These are phyloP conservation scores for Rotaria magnacalcarata DNA, from an alignment of 2,888 invertebrate species.

Conservation along the genomic window DNA sequence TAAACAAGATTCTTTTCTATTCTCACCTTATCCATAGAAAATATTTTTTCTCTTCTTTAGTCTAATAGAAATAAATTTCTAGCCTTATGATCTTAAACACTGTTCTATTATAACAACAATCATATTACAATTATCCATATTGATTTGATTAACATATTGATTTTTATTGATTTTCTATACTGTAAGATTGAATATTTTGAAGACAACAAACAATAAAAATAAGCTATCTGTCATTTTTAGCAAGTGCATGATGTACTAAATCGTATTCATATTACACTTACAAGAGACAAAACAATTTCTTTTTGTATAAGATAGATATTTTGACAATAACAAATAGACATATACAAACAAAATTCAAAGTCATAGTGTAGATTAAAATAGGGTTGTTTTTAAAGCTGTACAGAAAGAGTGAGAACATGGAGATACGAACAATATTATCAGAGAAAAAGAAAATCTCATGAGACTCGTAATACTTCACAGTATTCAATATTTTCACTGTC, in stretches of 20 bases:
- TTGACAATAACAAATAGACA: neutral
- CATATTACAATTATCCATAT: neutral
- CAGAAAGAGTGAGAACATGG: neutral
- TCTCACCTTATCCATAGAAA: too few relatives aligned
- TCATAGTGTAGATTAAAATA: neutral
- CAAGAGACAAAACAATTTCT: neutral
- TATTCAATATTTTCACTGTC: neutral
- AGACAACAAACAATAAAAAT: neutral
- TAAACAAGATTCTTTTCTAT: too few relatives aligned
- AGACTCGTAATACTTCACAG: slow-evolving; percentile 12
- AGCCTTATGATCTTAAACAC: too few relatives aligned
- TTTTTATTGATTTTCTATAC: neutral
- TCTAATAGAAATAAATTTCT: too few relatives aligned
- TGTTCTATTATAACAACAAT: neutral
- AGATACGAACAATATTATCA: slow-evolving; percentile 8
- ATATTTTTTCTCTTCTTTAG: too few relatives aligned
- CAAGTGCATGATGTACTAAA: neutral
- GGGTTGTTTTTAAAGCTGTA: neutral
- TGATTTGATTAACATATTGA: neutral
- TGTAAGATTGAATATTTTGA: neutral
- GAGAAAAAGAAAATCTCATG: neutral
- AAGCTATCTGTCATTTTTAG: neutral
- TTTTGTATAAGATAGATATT: neutral
- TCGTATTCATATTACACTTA: neutral
- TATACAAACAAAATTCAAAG: neutral